A percentile compares a stretch with the other conserved stretches of the same genome.
phyloP scores from a whole-genome alignment of 2,797 vertebrate genomes.

The Kryptopterus vitreolus region DNA sequence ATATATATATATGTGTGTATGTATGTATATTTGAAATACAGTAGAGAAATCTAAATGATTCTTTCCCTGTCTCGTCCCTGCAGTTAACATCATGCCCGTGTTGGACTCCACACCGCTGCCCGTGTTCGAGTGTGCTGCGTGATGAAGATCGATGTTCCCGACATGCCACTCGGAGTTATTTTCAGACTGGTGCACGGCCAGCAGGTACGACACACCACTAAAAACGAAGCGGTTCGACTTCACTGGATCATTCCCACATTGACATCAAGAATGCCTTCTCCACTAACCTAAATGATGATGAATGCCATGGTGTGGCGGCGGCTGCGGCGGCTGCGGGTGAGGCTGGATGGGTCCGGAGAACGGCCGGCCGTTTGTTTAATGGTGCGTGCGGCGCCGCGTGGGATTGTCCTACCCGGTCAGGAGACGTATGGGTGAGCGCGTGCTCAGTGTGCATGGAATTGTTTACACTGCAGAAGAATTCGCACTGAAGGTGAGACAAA shows the following conservation, averaged over 20 bases:
- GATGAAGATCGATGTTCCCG: constrained; percentile 53
- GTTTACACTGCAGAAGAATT: constrained; percentile 44
- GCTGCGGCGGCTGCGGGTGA: constrained; percentile 11
- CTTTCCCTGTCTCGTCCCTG: too few relatives aligned
- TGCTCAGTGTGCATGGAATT: constrained; percentile 32
- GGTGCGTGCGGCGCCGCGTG: background rate
- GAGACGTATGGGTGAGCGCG: constrained; percentile 40
- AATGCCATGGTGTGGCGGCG: constrained; percentile 30
- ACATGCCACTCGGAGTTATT: constrained; percentile 49
- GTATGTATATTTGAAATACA: too few relatives aligned
- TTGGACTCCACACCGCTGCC: constrained; percentile 32
- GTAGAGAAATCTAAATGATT: too few relatives aligned
- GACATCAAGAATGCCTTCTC: constrained; percentile 27
- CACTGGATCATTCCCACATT: constrained; percentile 58
- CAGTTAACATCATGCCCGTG: constrained; percentile 61
- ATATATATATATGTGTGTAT: too few relatives aligned
- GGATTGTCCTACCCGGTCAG: constrained; percentile 3
- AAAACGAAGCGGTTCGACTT: constrained; percentile 46
- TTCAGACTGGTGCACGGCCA: constrained; percentile 50
- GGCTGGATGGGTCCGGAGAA: constrained; percentile 28
- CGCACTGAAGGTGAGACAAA: constrained; percentile 36
- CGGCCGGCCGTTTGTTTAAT: constrained; percentile 37
- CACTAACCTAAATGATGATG: constrained; percentile 45
- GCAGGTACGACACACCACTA: constrained; percentile 53
- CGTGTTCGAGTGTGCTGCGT: constrained; percentile 44